Evolutionary conservation across 2,113 vertebrate species (phyloP), one percentile per base, ranked within the genome.

Genomic region (Henicopernis longicauda): DNA sequence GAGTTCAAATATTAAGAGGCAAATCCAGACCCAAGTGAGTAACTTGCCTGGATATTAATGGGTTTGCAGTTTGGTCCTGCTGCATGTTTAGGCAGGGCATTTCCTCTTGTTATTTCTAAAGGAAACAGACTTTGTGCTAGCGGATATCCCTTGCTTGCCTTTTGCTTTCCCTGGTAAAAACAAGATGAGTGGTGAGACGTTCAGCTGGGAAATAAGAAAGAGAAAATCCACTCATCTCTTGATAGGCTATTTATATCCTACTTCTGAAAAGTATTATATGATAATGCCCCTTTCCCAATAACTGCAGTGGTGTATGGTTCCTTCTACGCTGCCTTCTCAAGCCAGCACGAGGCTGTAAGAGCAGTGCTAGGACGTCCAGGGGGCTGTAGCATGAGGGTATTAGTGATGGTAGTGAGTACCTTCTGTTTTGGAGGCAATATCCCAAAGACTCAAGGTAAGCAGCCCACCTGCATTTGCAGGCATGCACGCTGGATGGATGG

Each of bases 21-120:
- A 83, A 44, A 74, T 78, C 38, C 69, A 74, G 58, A 61, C 18
- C 22, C 42, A 57, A 62, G 74, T 82, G 86, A 94, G 72, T 57
- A 67, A 78, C 44, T 94, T 91, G 67, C 57, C 57, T 94, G 85
- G 93, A 65, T 95, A 4, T 78, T 94, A 58, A 29, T 89, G 79
- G 76, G 13, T 31, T 27, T 94, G 90, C 32, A 91, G 89, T 72
- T 92, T 90, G 72, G 89, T 94, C 47, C 89, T 86, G 71, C 79
- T 90, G 42, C 50, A 42, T 76, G 90, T 88, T 93, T 96, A 98
- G 97, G 98, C 98, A 97, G 96, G 97, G 98, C 95, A 98, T 98
- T 99, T 99, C 99, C 99, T 99, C 97, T 97, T 97, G 99, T 99
- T 99, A 98, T 99, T 98, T 98, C 97, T 81, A 93, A 97, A 98